Evolutionary conservation across 1,140 invertebrate species (phyloP).

Genomic region (Ceratina calcarata): DNA sequence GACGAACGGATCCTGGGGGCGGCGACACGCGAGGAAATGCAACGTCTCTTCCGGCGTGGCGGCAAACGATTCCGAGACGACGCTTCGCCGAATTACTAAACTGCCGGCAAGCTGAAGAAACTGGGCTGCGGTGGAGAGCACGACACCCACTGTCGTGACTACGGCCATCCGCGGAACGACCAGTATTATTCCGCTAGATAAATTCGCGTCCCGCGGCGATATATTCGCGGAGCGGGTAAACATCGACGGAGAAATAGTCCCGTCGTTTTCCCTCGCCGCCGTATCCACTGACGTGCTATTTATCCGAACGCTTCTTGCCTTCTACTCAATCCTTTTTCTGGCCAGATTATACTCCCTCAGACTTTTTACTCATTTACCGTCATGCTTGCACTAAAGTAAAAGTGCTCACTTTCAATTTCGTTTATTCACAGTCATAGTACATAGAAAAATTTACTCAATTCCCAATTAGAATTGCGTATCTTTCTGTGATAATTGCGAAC

Average conservation of each 20-base stretch:
- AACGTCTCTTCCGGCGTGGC: neutral
- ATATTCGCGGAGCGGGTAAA: conserved; percentile 24
- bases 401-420: too few species aligned
- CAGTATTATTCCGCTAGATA: conserved; percentile 53
- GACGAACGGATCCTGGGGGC: neutral
- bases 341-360: too few species aligned
- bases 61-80: neutral
- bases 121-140: too few species aligned
- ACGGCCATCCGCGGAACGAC: conserved; percentile 14
- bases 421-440: too few species aligned
- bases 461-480: too few species aligned
- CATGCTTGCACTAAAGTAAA: too few species aligned
- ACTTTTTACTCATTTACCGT: too few species aligned
- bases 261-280: conserved; percentile 3
- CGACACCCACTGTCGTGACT: neutral
- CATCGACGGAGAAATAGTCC: conserved; percentile 7
- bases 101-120: neutral
- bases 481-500: neutral
- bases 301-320: neutral
- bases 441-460: too few species aligned
- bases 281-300: neutral
- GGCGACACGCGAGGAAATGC: neutral
- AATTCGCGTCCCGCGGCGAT: conserved; percentile 44
- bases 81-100: conserved; percentile 22
- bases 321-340: too few species aligned